These are phyloP conservation scores for Elaphurus davidianus DNA, from an alignment of 2,113 vertebrate genomes.

Conservation along the genomic window DNA sequence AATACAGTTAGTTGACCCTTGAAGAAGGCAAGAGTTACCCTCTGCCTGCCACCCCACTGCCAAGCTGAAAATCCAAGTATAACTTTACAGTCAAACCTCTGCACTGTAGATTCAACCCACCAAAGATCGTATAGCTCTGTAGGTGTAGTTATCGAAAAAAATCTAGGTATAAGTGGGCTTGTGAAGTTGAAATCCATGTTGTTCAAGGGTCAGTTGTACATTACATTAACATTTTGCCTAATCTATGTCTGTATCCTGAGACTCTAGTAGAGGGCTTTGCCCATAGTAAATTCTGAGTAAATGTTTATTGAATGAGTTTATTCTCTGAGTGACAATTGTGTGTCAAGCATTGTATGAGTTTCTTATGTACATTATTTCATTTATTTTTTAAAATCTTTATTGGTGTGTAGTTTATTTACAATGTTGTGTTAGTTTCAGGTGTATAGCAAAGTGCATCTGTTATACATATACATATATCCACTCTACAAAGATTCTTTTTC, in stretches of 20 bases:
- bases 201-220: neutral
- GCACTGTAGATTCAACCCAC: neutral
- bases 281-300: neutral
- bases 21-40: neutral
- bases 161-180: neutral
- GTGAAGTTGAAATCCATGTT: neutral
- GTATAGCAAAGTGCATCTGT: neutral
- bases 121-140: neutral
- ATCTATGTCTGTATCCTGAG: neutral
- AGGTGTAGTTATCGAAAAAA: neutral
- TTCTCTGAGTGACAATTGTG: neutral
- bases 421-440: neutral
- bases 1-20: neutral
- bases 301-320: slow-evolving; percentile 6
- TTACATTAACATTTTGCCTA: slow-evolving; percentile 3
- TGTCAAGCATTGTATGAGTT: neutral
- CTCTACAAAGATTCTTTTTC: neutral
- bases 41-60: neutral
- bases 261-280: neutral
- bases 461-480: neutral
- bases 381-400: neutral
- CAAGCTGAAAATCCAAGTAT: neutral
- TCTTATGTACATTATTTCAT: neutral
- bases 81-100: neutral
- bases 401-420: neutral